These are phyloP conservation scores for Hipparchia semele DNA, from an alignment of 2,888 invertebrate genomes.

Conservation along the genomic window DNA sequence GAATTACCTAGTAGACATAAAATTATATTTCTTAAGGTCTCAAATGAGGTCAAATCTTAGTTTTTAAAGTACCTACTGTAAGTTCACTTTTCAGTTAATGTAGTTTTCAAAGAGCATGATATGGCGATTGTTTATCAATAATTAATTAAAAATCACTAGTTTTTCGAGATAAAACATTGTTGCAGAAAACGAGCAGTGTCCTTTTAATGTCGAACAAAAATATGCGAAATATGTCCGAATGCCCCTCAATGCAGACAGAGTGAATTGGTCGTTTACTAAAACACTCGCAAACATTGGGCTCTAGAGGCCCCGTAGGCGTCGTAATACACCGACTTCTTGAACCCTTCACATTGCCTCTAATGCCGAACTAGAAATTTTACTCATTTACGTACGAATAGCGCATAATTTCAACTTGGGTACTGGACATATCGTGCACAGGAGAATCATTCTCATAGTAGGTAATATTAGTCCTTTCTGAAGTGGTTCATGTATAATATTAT, in stretches of 20 bases:
- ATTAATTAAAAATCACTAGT: too few species aligned
- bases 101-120: too few species aligned
- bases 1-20: too few species aligned
- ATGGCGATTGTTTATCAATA: too few species aligned
- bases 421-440: slow-evolving; percentile 22
- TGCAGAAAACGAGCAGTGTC: not conserved
- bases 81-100: too few species aligned
- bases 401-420: slow-evolving; percentile 30
- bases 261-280: slow-evolving; percentile 19
- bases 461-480: not conserved
- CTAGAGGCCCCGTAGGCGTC: slow-evolving; percentile 31
- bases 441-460: slow-evolving; percentile 1
- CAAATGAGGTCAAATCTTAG: too few species aligned
- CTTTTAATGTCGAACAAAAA: not conserved
- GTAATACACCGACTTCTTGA: slow-evolving; percentile 32
- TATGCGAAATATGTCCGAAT: not conserved
- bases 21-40: too few species aligned
- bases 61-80: too few species aligned
- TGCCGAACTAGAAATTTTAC: slow-evolving; percentile 37
- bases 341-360: slow-evolving; percentile 36
- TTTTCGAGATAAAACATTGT: too few species aligned
- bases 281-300: slow-evolving; percentile 16
- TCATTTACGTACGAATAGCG: slow-evolving; percentile 35
- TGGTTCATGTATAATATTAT: not conserved
- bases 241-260: not conserved